A percentile compares a stretch with the other conserved stretches of the same genome.
Conservation (phyloP, 1,140 invertebrate species). For the Aleiodes sp. region DNA sequence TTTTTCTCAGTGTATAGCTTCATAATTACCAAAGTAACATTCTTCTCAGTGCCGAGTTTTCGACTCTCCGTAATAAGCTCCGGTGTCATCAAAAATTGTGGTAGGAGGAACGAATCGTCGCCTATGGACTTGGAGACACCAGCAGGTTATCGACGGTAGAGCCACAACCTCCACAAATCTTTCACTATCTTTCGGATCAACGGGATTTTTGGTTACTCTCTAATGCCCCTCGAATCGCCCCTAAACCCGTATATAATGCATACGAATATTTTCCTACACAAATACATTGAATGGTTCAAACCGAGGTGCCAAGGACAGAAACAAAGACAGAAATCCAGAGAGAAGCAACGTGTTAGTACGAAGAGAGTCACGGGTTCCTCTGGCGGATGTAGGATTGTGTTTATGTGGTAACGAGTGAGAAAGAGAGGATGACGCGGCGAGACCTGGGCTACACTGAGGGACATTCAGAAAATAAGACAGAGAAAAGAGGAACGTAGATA, state of each 20-base stretch:
- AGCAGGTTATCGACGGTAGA: slow-evolving; percentile 55
- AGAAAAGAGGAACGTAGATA: neutral
- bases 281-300: too few relatives aligned
- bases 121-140: slow-evolving; percentile 34
- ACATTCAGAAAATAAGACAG: slow-evolving; percentile 6
- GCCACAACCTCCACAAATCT: slow-evolving; percentile 62
- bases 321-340: too few relatives aligned
- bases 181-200: slow-evolving; percentile 58
- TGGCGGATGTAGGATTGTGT: too few relatives aligned
- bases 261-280: neutral
- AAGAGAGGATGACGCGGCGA: neutral
- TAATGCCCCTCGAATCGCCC: slow-evolving; percentile 47
- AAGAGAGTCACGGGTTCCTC: too few relatives aligned
- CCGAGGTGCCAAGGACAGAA: neutral
- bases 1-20: neutral
- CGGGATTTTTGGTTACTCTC: slow-evolving; percentile 59
- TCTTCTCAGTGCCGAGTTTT: neutral
- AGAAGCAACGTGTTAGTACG: too few relatives aligned
- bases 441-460: neutral
- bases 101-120: slow-evolving; percentile 24
- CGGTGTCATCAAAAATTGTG: slow-evolving; percentile 41
- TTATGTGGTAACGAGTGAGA: neutral
- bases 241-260: neutral
- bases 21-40: neutral
- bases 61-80: slow-evolving; percentile 38